A percentile compares a stretch with the other conserved stretches of the same genome.
phyloP scores from a whole-genome alignment of 2,113 vertebrate genomes.

The Athene cunicularia region DNA sequence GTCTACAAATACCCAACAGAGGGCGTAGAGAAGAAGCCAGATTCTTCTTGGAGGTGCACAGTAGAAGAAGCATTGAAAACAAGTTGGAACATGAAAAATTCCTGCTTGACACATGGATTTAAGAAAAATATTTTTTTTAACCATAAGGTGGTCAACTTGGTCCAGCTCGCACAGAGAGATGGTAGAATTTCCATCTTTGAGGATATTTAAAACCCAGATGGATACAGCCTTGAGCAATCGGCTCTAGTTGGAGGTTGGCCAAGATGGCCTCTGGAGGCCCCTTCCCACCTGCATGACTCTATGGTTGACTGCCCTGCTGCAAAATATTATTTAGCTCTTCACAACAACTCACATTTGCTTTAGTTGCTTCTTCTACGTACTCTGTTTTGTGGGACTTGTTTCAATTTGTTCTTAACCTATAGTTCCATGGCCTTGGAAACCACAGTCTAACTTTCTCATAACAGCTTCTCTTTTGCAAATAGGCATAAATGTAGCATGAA shows the following conservation, averaged over 20 bases:
- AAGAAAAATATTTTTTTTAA: no score
- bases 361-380: not conserved
- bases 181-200: not conserved
- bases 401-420: not conserved
- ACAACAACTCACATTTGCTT: not conserved
- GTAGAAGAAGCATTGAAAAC: not conserved
- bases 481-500: not conserved
- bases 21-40: not conserved
- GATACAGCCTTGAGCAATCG: not conserved
- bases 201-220: not conserved
- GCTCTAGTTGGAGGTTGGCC: not conserved
- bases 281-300: not conserved
- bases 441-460: not conserved
- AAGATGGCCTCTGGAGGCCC: not conserved
- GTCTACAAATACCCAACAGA: not conserved
- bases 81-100: not conserved
- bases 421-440: not conserved
- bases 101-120: not conserved
- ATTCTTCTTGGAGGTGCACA: not conserved
- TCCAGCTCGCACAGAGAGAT: not conserved
- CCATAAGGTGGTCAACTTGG: not conserved
- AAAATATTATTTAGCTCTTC: not conserved
- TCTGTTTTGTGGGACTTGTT: not conserved
- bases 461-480: not conserved
- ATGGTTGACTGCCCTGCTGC: not conserved